Conservation (phyloP, 1,140 invertebrate genomes). For the Macrotrachela quadricornifera region DNA sequence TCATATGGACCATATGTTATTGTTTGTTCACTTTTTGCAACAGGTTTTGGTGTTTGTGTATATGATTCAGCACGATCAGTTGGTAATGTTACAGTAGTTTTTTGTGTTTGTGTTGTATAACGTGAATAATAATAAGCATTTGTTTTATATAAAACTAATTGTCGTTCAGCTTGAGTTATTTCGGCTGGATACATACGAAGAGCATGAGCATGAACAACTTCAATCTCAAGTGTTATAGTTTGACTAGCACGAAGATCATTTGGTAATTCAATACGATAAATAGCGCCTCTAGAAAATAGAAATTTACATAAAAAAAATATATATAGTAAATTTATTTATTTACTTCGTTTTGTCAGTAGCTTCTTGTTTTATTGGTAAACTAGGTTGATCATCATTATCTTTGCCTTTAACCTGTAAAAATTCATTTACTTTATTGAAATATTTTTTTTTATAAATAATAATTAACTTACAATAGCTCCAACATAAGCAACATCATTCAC, state of each 20-base stretch:
- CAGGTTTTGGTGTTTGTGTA: conserved; percentile 54
- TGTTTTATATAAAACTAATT: conserved; percentile 62
- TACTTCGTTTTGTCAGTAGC: too few species aligned
- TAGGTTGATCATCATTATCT: neutral
- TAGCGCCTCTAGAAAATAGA: too few species aligned
- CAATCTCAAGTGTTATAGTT: neutral
- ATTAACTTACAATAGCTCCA: neutral
- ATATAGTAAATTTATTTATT: too few species aligned
- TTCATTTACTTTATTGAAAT: too few species aligned
- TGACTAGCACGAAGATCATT: neutral
- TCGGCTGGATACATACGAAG: conserved; percentile 57
- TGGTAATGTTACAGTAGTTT: conserved; percentile 51
- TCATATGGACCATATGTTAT: conserved; percentile 70
- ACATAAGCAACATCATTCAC: conserved; percentile 5
- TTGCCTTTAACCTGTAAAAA: neutral
- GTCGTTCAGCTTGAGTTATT: conserved; percentile 75
- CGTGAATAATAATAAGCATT: conserved; percentile 63
- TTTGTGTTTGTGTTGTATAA: conserved; percentile 54
- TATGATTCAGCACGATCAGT: conserved; percentile 60
- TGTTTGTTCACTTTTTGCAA: conserved; percentile 47
- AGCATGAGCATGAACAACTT: conserved; percentile 44
- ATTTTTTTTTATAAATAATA: too few species aligned
- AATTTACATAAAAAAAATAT: too few species aligned
- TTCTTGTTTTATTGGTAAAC: too few species aligned
- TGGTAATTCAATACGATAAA: neutral